Percentiles rank a stretch among this genome's conserved stretches.
Conservation (phyloP, 2,888 invertebrate genomes). For the Acleris laterana region DNA sequence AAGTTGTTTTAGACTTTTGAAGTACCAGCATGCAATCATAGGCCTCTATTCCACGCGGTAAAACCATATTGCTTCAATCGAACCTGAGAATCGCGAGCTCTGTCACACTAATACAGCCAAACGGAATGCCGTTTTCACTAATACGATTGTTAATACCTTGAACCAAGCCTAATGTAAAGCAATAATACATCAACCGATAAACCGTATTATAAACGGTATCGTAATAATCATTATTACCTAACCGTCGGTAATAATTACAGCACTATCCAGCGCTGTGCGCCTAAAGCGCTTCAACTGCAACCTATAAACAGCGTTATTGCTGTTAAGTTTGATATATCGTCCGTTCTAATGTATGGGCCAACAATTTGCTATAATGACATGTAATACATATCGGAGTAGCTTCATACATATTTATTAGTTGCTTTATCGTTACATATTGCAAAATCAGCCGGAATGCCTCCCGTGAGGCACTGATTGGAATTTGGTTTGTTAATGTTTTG, state of each 20-base stretch:
- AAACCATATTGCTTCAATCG: too few species aligned
- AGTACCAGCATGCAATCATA: too few species aligned
- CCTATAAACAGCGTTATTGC: constrained; percentile 31
- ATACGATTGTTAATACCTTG: too few species aligned
- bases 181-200: constrained; percentile 16
- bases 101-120: neutral
- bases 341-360: constrained; percentile 27
- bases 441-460: neutral
- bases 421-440: neutral
- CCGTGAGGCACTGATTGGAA: too few species aligned
- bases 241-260: neutral
- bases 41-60: too few species aligned
- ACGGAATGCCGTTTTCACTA: neutral
- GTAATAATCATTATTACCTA: constrained; percentile 27
- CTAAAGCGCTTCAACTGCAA: neutral
- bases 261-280: neutral
- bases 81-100: too few species aligned
- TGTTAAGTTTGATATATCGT: constrained; percentile 35
- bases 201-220: constrained; percentile 21
- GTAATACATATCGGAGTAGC: neutral
- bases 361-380: constrained; percentile 24
- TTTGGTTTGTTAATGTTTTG: too few species aligned
- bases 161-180: neutral
- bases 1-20: too few species aligned
- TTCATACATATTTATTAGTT: neutral